Evolutionary conservation across 2,888 invertebrate species (phyloP), one percentile per base, ranked within the genome.

Genomic region (Eueremaeus valkanovi): DNA sequence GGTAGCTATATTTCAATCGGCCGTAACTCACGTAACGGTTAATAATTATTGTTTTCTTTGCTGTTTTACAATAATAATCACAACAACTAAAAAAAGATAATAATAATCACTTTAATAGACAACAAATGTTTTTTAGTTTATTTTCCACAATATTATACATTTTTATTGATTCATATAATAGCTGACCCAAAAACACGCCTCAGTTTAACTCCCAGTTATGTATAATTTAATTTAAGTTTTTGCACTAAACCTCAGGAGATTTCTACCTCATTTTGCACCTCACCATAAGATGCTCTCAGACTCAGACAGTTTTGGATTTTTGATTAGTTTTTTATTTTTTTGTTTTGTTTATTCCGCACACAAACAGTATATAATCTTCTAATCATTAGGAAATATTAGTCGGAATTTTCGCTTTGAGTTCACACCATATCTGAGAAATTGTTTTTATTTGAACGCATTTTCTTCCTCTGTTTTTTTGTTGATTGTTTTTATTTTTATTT

Each of bases 251-350:
- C 70, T 70, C 70, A 70, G 70, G 70, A 70, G 45, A 70, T 45
- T 70, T 70, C 70, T 70, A 70, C 70, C 70, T 70, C 70, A 70
- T 36, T n/a, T 68, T 40, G 68, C 68, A 68, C 68, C 68, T 68
- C 33, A 40, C 40, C n/a, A 27, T 40, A 27, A 42, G 18, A n/a
- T 18, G 27, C 29, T 61, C 61, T 55, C 58, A 11, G 21, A 27
- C 31, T 29, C n/a, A 49, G 49, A 49, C 21, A 49, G 18, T 29
- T 58, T 58, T 66, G 0, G 21, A 36, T 33, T 63, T 66, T 61
- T 61, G 61, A 61, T 11, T 49, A 49, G 49, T 49, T 61, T 61
- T 61, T 6, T 18, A 61, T 16, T 11, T n/a, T 31, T 45, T 45
- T 40, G 11, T 21, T 29, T 66, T 13, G 29, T 33, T 13, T 66